These are phyloP conservation scores for Sula dactylatra DNA, from an alignment of 2,113 vertebrate species.

Conservation along the genomic window DNA sequence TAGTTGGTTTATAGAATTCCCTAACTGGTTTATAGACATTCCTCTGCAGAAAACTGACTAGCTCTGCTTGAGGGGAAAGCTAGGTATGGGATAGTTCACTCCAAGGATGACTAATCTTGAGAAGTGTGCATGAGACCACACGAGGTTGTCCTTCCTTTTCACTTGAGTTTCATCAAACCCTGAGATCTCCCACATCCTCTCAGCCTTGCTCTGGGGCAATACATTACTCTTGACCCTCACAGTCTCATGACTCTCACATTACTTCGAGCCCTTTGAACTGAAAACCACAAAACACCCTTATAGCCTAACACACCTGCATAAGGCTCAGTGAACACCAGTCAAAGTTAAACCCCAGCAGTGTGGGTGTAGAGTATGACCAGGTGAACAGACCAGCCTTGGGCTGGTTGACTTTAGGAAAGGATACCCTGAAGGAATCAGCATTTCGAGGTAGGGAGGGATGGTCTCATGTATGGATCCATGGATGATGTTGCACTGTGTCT, in stretches of 20 bases:
- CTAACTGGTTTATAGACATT: neutral
- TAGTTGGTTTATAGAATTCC: neutral
- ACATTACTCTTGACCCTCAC: neutral
- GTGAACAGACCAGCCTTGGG: neutral
- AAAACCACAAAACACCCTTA: neutral
- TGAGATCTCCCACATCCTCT: neutral
- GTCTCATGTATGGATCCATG: accelerated
- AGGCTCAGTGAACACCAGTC: neutral
- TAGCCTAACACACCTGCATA: neutral
- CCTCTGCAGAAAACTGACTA: neutral
- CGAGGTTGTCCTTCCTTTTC: neutral
- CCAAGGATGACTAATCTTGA: neutral
- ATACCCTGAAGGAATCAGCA: neutral
- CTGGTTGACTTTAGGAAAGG: neutral
- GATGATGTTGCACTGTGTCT: neutral
- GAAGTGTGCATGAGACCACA: neutral
- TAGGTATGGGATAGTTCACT: neutral
- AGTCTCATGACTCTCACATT: neutral
- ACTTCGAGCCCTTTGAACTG: neutral
- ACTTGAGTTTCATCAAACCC: neutral
- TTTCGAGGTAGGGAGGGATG: neutral
- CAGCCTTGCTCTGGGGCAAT: neutral
- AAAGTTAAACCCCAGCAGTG: neutral
- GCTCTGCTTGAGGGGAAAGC: neutral
- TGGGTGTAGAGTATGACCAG: too few species aligned